These are phyloP conservation scores for Elephantulus edwardii DNA, from an alignment of 2,113 vertebrate species.

Conservation along the genomic window DNA sequence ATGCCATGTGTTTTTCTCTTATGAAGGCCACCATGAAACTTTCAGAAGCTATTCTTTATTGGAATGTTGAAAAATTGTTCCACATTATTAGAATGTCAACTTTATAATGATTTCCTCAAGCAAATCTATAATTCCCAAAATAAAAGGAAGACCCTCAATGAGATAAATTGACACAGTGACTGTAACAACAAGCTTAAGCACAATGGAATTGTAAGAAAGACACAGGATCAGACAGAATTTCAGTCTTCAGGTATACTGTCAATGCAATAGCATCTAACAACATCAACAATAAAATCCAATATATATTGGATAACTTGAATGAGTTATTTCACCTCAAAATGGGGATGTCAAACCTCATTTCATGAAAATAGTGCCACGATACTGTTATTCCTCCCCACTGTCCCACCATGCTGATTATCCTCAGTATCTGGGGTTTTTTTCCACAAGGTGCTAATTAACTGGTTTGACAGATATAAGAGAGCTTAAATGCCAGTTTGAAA, in stretches of 20 bases:
- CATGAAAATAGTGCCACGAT: neutral
- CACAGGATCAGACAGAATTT: no score
- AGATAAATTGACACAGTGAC: no score
- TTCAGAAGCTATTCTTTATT: conserved; percentile 7
- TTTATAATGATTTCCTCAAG: neutral
- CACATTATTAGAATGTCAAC: neutral
- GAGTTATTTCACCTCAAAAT: neutral
- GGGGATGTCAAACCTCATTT: neutral
- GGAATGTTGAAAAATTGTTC: neutral
- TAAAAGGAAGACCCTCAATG: no score
- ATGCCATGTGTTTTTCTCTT: neutral
- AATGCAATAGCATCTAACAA: no score
- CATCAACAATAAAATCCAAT: neutral
- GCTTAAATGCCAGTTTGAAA: neutral
- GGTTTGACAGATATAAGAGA: neutral
- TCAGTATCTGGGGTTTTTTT: neutral
- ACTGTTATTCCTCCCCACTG: neutral
- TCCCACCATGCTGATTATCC: neutral
- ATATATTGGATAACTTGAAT: neutral
- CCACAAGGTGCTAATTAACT: neutral
- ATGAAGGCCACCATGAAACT: neutral
- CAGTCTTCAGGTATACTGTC: no score
- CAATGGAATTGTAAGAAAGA: no score
- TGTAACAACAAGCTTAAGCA: no score
- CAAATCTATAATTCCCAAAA: neutral